Conservation (phyloP, 2,797 vertebrate species). For the Pangasius mekongensis region DNA sequence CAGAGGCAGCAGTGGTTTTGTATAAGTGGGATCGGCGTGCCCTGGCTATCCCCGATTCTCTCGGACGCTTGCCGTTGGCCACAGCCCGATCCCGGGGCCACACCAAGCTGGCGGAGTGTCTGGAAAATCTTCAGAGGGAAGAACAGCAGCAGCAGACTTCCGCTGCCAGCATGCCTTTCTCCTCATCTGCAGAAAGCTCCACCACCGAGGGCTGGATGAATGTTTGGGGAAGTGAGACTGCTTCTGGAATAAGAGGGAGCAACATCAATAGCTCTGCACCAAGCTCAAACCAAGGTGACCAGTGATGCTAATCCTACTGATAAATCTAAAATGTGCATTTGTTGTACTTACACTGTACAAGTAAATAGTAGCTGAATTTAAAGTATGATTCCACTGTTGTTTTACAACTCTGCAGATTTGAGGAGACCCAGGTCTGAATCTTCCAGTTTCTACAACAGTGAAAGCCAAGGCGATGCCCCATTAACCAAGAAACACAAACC, state of each 20-base stretch:
- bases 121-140: constrained; percentile 92
- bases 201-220: constrained; percentile 84
- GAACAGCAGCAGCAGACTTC: constrained; percentile 72
- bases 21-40: constrained; percentile 97
- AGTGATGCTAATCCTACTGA: background rate
- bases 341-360: background rate
- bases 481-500: constrained; percentile 96
- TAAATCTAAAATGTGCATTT: background rate
- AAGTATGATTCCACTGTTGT: background rate
- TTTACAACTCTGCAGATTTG: constrained; percentile 76
- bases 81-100: constrained; percentile 94
- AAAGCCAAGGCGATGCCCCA: constrained; percentile 87
- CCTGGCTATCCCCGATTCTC: constrained; percentile 93
- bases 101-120: constrained; percentile 91
- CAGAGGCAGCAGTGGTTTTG: constrained; percentile 90
- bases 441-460: constrained; percentile 84
- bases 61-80: constrained; percentile 90
- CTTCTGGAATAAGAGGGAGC: constrained; percentile 79
- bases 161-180: constrained; percentile 74
- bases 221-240: constrained; percentile 83
- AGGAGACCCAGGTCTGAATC: constrained; percentile 89
- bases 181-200: constrained; percentile 79
- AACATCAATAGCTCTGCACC: constrained; percentile 74
- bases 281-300: constrained; percentile 84
- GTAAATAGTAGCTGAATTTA: background rate